Evolutionary conservation across 2,888 invertebrate genomes (phyloP).

Genomic region (Drosophila parthenogenetica): DNA sequence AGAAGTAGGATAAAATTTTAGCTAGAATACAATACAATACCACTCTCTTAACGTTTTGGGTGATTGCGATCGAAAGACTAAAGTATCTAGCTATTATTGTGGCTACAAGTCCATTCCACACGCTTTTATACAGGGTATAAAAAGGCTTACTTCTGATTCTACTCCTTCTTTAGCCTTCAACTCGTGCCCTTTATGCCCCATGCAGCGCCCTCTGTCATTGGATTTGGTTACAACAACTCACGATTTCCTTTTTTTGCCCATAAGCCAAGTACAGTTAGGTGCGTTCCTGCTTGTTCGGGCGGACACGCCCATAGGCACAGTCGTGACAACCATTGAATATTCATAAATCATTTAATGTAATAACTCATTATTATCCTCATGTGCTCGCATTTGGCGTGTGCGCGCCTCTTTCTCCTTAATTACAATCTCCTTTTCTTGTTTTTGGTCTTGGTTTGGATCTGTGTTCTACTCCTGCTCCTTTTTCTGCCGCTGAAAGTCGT

Average conservation of each 20-base stretch:
- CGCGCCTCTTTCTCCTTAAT: slow-evolving; percentile 9
- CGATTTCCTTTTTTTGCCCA: slow-evolving; percentile 1
- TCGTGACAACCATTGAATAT: slow-evolving; percentile 72
- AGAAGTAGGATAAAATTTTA: too few species aligned
- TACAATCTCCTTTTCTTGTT: not conserved
- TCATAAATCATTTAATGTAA: slow-evolving; percentile 74
- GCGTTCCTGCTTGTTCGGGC: not conserved
- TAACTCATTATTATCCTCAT: slow-evolving; percentile 68
- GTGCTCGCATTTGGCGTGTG: slow-evolving; percentile 38
- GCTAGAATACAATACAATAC: too few species aligned
- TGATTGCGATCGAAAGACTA: not conserved
- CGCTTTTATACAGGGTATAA: not conserved
- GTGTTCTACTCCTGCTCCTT: not conserved
- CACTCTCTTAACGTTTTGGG: too few species aligned
- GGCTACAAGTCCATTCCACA: not conserved
- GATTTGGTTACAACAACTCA: slow-evolving; percentile 59
- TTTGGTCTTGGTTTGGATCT: not conserved
- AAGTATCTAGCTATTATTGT: not conserved
- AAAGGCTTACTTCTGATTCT: slow-evolving; percentile 25
- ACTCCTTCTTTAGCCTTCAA: slow-evolving; percentile 1
- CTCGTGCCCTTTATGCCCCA: slow-evolving; percentile 14
- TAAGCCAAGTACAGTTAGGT: slow-evolving; percentile 56
- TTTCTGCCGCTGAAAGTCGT: slow-evolving; percentile 14
- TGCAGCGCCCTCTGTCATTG: slow-evolving; percentile 39
- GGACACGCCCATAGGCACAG: slow-evolving; percentile 40